Base-by-base conservation (phyloP, 2,113 vertebrate species). In the Eulacestoma nigropectus region DNA sequence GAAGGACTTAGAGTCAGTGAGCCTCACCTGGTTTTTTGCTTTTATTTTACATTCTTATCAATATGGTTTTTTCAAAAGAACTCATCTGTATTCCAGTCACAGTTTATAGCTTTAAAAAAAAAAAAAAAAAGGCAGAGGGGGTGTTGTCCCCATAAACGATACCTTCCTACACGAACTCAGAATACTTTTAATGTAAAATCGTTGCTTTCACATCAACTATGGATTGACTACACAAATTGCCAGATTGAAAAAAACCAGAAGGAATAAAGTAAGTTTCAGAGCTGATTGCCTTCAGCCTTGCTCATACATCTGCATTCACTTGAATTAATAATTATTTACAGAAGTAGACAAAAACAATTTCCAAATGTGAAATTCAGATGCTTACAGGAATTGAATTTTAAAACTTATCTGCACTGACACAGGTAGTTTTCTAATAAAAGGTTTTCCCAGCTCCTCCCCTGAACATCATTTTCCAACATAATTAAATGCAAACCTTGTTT, bases 101-200 rank as follows among this genome's bases (percentile, higher is more conserved):
- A 39, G 7, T 39, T 70, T 35, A 70, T 7, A 70, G 35, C 20
- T 55, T 23, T 26, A 33, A 26, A 86, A 84, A 46, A 56, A n/a
- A 39, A 52, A 56, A 25, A 75, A 59, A 30, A 49, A 47, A 35
- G 8, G 42, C 0, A 0, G 20, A 18, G 21, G 4, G 6, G 7
- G 15, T n/a, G 8, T 5, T 64, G 16, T 55, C 21, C 18, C 59
- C 29, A 33, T 32, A 84, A 84, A 57, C 0, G 0, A 18, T 50
- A 70, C 4, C 13, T 35, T 78, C 47, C 84, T 75, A 57, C 30
- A 89, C 21, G 42, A 77, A 63, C 5, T 72, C 64, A 16, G 35
- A 55, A 50, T 26, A 64, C 7, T 78, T 92, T 12, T 13, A 42
- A 87, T 25, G 18, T 12, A 63, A 62, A 81, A 47, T n/a, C 0